These are phyloP conservation scores for Orchesella cincta DNA, from an alignment of 1,140 invertebrate genomes.

Conservation along the genomic window DNA sequence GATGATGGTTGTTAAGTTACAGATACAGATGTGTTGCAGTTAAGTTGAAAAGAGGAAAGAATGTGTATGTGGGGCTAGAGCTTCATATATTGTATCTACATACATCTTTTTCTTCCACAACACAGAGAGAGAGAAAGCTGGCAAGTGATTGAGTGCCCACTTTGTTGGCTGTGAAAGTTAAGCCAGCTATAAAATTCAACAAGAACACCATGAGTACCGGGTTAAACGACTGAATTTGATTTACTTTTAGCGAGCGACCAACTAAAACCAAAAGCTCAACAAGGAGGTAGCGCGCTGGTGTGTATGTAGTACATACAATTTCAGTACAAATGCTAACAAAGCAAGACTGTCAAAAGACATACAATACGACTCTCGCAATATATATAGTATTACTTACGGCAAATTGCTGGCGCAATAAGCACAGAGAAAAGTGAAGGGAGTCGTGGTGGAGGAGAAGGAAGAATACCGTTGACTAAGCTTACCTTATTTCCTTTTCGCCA, in stretches of 20 bases:
- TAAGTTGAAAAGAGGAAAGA: neutral
- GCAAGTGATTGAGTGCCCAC: slow-evolving; percentile 28
- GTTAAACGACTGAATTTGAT: slow-evolving; percentile 29
- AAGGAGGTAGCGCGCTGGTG: neutral
- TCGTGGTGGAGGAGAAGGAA: neutral
- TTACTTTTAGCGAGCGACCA: slow-evolving; percentile 25
- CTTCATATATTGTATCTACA: neutral
- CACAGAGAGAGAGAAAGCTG: slow-evolving; percentile 16
- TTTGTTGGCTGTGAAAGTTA: slow-evolving; percentile 30
- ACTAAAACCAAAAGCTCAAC: slow-evolving; percentile 30
- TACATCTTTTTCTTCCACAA: neutral
- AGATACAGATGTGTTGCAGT: neutral
- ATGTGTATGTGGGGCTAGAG: neutral
- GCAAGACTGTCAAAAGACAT: slow-evolving; percentile 14
- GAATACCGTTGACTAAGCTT: slow-evolving; percentile 12
- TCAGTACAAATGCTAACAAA: slow-evolving; percentile 24
- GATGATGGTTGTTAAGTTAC: neutral
- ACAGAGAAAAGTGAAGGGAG: neutral
- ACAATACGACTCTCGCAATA: neutral
- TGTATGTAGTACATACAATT: neutral
- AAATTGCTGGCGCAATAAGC: slow-evolving; percentile 11
- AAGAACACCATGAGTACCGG: slow-evolving; percentile 26
- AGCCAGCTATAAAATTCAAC: slow-evolving; percentile 30
- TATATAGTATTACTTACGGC: slow-evolving; percentile 22
- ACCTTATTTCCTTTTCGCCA: neutral